Percentiles rank a stretch among this genome's conserved stretches.
phyloP scores from a whole-genome alignment of 2,797 vertebrate species.

The Macropus fuliginosus region DNA sequence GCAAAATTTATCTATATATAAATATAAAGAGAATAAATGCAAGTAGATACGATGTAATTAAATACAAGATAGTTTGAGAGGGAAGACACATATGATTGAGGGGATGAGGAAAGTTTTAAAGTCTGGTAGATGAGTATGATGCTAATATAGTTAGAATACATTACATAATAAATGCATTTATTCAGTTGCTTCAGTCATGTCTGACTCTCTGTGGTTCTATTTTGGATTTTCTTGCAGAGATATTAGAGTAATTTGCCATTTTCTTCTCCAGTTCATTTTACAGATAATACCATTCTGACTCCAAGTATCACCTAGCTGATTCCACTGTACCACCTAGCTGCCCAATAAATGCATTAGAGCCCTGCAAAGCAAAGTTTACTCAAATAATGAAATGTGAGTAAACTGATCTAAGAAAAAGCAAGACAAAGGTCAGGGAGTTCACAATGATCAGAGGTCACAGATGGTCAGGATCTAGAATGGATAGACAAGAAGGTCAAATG shows the following conservation, averaged over 20 bases:
- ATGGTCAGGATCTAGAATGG: not conserved
- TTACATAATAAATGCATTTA: not conserved
- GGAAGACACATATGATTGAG: not conserved
- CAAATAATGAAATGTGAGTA: slow-evolving; percentile 52
- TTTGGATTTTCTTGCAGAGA: not conserved
- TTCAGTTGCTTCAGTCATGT: not conserved
- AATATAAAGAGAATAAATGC: not conserved
- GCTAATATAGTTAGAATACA: not conserved
- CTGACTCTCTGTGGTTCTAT: not conserved
- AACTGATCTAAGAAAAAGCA: not conserved
- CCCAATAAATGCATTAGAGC: slow-evolving; percentile 1
- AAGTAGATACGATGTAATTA: not conserved
- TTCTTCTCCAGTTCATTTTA: not conserved
- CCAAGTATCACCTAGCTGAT: not conserved
- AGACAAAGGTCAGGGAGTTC: not conserved
- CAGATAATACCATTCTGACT: not conserved
- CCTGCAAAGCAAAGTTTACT: slow-evolving; percentile 22
- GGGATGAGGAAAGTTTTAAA: not conserved
- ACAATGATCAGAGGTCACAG: not conserved
- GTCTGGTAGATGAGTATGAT: not conserved
- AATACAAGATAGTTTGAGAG: not conserved
- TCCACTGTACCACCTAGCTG: not conserved
- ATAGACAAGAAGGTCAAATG: not conserved
- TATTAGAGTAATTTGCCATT: not conserved
- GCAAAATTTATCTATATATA: not conserved